phyloP scores from a whole-genome alignment of 1,140 invertebrate genomes.

The Ylistrum balloti region DNA sequence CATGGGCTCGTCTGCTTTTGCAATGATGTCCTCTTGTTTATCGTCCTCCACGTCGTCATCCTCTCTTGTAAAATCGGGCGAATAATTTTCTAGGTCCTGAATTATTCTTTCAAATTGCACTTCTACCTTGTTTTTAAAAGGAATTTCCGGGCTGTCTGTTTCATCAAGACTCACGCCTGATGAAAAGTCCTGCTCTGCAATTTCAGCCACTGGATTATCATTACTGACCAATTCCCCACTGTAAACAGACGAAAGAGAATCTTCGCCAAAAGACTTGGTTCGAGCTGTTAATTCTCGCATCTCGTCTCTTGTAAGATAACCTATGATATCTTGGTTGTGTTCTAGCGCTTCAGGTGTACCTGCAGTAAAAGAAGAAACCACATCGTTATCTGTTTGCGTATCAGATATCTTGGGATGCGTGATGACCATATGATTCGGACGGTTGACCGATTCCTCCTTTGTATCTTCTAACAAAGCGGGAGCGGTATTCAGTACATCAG shows the following conservation, averaged over 20 bases:
- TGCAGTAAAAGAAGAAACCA: not conserved
- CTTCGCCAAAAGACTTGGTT: not conserved
- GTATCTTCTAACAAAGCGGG: not conserved
- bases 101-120: not conserved
- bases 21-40: not conserved
- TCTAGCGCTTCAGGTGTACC: not conserved
- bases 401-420: not conserved
- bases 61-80: not conserved
- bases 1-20: not conserved
- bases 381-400: not conserved
- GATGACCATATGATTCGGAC: not conserved
- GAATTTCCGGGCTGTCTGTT: not conserved
- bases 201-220: slow-evolving; percentile 3
- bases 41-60: not conserved
- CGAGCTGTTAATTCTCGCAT: not conserved
- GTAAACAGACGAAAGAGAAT: not conserved
- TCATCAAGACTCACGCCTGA: not conserved
- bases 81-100: not conserved
- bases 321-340: not conserved
- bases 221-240: not conserved
- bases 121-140: not conserved
- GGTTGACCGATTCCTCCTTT: not conserved
- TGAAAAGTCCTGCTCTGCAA: not conserved
- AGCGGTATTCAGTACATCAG: not conserved
- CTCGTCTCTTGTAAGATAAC: not conserved